These are phyloP conservation scores for Barypeithes pellucidus DNA, from an alignment of 2,888 invertebrate species.

Conservation along the genomic window DNA sequence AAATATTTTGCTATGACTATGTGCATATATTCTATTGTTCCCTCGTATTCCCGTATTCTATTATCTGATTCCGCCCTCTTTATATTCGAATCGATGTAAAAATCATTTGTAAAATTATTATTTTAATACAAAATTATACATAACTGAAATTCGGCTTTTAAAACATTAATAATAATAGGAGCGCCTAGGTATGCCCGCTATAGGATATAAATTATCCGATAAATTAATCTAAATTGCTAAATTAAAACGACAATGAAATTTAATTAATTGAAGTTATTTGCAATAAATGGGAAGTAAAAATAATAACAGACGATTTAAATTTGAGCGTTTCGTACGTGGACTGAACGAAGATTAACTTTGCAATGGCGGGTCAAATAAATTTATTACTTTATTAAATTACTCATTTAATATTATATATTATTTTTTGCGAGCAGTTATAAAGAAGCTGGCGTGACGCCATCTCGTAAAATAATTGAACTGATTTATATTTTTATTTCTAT, in stretches of 20 bases:
- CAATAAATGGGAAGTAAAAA: constrained; percentile 1
- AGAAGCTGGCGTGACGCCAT: no score
- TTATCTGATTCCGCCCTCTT: no score
- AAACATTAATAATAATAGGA: constrained; percentile 5
- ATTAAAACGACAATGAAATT: constrained; percentile 20
- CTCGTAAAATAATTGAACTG: no score
- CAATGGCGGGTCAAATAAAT: no score
- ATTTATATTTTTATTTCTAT: no score
- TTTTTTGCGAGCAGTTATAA: no score
- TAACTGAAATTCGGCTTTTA: constrained; percentile 20
- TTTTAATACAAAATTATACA: constrained; percentile 5
- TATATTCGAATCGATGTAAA: neutral
- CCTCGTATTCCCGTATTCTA: no score
- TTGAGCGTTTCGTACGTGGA: neutral
- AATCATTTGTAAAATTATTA: constrained; percentile 1
- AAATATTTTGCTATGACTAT: no score
- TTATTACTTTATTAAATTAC: no score
- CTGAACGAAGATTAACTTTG: no score
- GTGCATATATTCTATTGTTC: no score
- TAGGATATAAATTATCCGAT: constrained; percentile 17
- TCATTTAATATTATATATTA: no score
- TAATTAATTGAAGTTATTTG: constrained; percentile 20
- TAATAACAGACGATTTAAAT: neutral
- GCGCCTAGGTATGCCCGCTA: neutral
- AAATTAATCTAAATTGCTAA: constrained; percentile 26